These are phyloP conservation scores for Drosophila nebulosa DNA, from an alignment of 1,140 invertebrate genomes.

Conservation along the genomic window DNA sequence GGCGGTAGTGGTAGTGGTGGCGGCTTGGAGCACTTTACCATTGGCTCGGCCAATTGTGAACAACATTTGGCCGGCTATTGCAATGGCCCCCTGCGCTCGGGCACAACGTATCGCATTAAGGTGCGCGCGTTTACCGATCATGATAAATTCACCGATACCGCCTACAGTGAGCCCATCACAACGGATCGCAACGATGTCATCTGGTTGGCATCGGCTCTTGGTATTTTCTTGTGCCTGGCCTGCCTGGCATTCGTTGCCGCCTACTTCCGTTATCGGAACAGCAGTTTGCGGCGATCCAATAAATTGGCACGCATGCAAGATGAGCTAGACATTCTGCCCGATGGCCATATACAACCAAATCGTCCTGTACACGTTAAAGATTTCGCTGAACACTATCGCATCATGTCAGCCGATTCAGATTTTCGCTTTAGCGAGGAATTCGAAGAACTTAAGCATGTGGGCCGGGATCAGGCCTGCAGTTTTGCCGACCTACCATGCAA, in stretches of 20 bases:
- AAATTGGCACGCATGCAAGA: conserved; percentile 85
- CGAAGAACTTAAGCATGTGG: conserved; percentile 97
- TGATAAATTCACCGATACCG: conserved; percentile 96
- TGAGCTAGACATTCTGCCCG: conserved; percentile 87
- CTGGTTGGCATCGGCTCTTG: conserved; percentile 64
- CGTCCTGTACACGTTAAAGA: conserved; percentile 94
- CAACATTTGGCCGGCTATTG: conserved; percentile 89
- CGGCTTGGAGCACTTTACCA: conserved; percentile 92
- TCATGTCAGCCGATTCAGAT: conserved; percentile 98
- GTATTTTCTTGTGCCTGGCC: conserved; percentile 71
- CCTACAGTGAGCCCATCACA: conserved; percentile 91
- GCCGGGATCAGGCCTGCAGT: conserved; percentile 92
- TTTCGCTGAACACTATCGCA: conserved; percentile 95
- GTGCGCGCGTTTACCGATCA: conserved; percentile 95
- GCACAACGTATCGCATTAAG: conserved; percentile 94
- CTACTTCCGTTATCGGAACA: conserved; percentile 83
- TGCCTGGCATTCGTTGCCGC: conserved; percentile 80
- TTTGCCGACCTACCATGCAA: conserved; percentile 98
- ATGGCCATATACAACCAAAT: conserved; percentile 90
- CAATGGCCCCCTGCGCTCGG: conserved; percentile 95
- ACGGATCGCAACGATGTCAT: conserved; percentile 84
- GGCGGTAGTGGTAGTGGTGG: no score
- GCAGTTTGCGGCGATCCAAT: conserved; percentile 83
- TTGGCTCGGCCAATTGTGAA: conserved; percentile 90
- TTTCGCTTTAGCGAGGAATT: conserved; percentile 99